Evolutionary conservation across 2,888 invertebrate species (phyloP), one percentile per base, ranked within the genome.

Genomic region (Pterobdella sp.): DNA sequence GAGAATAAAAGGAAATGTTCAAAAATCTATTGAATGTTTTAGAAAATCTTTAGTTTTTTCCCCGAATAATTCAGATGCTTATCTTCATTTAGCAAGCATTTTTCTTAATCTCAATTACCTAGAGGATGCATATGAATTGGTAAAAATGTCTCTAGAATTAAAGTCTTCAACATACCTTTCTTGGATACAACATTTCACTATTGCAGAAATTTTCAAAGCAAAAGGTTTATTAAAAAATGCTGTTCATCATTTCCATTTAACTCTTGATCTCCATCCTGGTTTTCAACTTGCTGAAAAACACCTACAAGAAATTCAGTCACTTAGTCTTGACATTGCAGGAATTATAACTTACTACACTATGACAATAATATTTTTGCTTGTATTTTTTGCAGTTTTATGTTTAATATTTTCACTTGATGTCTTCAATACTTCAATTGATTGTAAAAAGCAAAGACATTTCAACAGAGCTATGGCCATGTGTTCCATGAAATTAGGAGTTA

Each of bases 151-250:
- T 22, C 86, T 93, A 60, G 91, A 91, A 80, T 32, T 70, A 22
- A 71, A 91, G 82, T 89, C 91, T 36, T 90, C 90, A 0, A 91
- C 91, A 81, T 90, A 91, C 80, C 91, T 90, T 81, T 90, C 92
- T 1, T 93, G 92, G 93, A 90, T 91, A 81, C 93, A 93, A 84
- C 92, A 93, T 85, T 91, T 92, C 82, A 92, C 92, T 4, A 87
- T 93, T 72, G 93, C 93, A 4, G 92, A 93, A 85, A 93, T 93
- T 83, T 91, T 92, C 81, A 92, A 92, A 85, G 91, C 92, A 0
- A 92, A 92, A 81, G 92, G 92, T 78, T 92, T 92, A 81, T 91
- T 91, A 85, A 89, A 91, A 86, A 92, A 93, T 84, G 92, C 93
- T 56, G 88, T 90, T 56, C 87, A 91, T 76, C 92, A 93, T 84